Conservation (phyloP, 2,797 vertebrate genomes). For the Cryptoblepharus egeriae region DNA sequence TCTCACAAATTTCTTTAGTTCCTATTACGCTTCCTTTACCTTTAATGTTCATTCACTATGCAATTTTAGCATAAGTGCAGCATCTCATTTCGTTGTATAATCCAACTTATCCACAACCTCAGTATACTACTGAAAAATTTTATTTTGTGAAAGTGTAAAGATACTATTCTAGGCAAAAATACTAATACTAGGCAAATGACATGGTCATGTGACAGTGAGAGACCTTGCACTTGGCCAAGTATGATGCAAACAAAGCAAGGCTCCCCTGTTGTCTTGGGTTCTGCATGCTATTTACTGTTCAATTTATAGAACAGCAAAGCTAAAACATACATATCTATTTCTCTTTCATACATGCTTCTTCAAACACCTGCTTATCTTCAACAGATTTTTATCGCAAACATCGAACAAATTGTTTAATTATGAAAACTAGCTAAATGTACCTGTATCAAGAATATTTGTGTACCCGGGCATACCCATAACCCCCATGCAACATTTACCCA, state of each 20-base stretch:
- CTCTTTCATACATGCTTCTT: no score
- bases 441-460: no score
- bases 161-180: background rate
- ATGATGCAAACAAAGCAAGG: background rate
- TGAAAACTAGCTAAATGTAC: no score
- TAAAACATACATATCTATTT: background rate
- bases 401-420: no score
- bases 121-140: background rate
- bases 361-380: no score
- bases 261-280: background rate
- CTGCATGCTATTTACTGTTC: background rate
- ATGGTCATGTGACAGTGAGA: background rate
- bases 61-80: background rate
- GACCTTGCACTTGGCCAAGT: background rate
- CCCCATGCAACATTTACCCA: no score
- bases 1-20: no score
- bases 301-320: background rate
- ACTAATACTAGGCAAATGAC: background rate
- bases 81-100: background rate
- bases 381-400: no score
- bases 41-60: background rate
- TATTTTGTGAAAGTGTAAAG: background rate
- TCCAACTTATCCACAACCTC: background rate
- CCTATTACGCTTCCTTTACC: background rate
- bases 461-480: no score